Evolutionary conservation across 2,888 invertebrate species (phyloP), one percentile per base, ranked within the genome.

Genomic region (Andricus curvator): DNA sequence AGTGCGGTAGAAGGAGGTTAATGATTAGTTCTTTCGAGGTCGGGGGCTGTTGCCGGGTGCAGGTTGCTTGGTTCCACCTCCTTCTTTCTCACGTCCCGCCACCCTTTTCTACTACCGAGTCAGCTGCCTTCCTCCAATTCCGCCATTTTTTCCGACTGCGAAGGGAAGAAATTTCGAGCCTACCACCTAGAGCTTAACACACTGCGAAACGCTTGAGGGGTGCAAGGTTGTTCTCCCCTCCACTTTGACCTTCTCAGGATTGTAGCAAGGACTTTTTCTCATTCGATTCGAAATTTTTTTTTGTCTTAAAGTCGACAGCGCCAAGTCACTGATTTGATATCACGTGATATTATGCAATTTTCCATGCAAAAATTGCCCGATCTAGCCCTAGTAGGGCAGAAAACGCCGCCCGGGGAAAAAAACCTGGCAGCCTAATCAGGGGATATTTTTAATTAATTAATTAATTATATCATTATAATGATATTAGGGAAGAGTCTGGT

Each of bases 11-110:
- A 90, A 90, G 90, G 89, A 90, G 91, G 90, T 90, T 91, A 91
- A 91, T 91, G 91, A 91, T 91, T 90, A 91, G 89, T 90, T 89
- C 88, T 89, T 89, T 89, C 88, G 91, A 90, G 90, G 89, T 89
- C 88, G 91, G 90, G 90, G 90, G 90, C 91, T 91, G 91, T 91
- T 91, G 91, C 91, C 90, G 91, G 91, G 91, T 91, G 91, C 90
- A 91, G 90, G 90, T 89, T 89, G 86, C 88, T 87, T 85, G 86
- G 86, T 84, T 87, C 85, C 86, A 87, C 84, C 86, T 85, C 81
- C 82, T 84, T 80, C n/a, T 83, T 80, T 62, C 51, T 22, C 79
- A 78, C 64, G 83, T 80, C 80, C 80, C 85, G 79, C 86, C 86
- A 77, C 81, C 82, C 81, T 80, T 80, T 77, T 80, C 84, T 81